Base-by-base conservation (phyloP, 35 echinoderm and acorn worm species). In the Stichopus chloronotus region DNA sequence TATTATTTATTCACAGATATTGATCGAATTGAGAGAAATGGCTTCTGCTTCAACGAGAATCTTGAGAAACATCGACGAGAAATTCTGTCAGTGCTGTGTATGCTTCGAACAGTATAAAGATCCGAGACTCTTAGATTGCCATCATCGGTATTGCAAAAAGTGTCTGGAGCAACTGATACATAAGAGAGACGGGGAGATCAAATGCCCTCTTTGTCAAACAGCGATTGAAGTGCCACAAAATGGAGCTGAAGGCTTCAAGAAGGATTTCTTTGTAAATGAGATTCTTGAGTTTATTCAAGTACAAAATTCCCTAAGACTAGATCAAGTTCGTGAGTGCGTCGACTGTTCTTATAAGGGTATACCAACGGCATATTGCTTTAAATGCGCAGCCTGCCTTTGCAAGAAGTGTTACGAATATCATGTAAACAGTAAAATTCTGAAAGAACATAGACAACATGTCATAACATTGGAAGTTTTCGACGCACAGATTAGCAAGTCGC, bases 271-370 rank as follows among this genome's bases (percentile, higher is more conserved):
- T 53, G 55, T 55, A 53, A 83, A 57, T 6, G 55, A 56, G 5
- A 54, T 83, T 30, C 52, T 83, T 6, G 80, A 83, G 14, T 83
- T 17, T 83, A 57, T 83, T 53, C 43, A 83, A 55, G 55, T 83
- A 11, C 43, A 83, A 14, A 53, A 83, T 6, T 83, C 80, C 4
- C 80, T 83, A 7, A 13, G 25, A 57, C 5, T n/a, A 7, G 80
- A 83, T 52, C 80, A 57, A 57, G 55, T 19, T 11, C 80, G 43
- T 13, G 25, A 54, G 14, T 83, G 80, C 55, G 52, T 13, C n/a
- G 80, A 20, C 20, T 83, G 80, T 83, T 83, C 80, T 17, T 9
- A 83, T 10, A 30, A 83, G 20, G 5, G 7, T 10, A 83, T 12
- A 83, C 16, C 55, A 12, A 14, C 80, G 55, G 80, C 80, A 4